A percentile compares a stretch with the other conserved stretches of the same genome.
Evolutionary conservation across 2,113 vertebrate genomes (phyloP).

Genomic region (Ailurus styani): DNA sequence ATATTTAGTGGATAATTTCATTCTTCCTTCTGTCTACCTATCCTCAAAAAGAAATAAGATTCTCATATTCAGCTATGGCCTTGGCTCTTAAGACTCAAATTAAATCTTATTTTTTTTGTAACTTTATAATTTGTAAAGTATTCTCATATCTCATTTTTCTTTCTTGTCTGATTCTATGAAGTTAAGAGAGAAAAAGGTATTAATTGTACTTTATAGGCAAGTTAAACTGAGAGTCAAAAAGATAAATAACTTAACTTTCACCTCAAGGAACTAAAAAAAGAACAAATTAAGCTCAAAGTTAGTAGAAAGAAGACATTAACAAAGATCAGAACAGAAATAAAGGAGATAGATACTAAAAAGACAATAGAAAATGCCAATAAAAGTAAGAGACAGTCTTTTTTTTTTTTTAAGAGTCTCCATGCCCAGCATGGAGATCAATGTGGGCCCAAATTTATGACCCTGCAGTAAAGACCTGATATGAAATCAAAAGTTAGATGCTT

Average conservation of each 20-base stretch:
- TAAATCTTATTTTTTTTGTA: neutral
- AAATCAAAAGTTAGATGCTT: neutral
- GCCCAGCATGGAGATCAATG: neutral
- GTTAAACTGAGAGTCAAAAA: neutral
- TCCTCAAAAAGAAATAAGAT: neutral
- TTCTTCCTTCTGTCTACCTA: neutral
- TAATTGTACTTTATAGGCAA: neutral
- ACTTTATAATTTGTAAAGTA: neutral
- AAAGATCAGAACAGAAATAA: neutral
- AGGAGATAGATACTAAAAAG: neutral
- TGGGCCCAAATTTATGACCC: neutral
- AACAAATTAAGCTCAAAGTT: neutral
- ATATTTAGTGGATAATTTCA: neutral
- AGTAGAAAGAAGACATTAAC: neutral
- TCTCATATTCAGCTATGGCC: neutral
- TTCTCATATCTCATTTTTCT: neutral
- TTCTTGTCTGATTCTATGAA: neutral
- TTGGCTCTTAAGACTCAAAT: neutral
- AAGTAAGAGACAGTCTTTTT: neutral
- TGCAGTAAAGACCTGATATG: neutral
- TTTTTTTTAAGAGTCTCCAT: neutral
- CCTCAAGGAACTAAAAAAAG: neutral
- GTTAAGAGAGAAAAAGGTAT: neutral
- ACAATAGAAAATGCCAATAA: neutral
- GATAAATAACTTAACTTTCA: neutral